These are phyloP conservation scores for Phaedon cochleariae DNA, from an alignment of 2,888 invertebrate species.

Conservation along the genomic window DNA sequence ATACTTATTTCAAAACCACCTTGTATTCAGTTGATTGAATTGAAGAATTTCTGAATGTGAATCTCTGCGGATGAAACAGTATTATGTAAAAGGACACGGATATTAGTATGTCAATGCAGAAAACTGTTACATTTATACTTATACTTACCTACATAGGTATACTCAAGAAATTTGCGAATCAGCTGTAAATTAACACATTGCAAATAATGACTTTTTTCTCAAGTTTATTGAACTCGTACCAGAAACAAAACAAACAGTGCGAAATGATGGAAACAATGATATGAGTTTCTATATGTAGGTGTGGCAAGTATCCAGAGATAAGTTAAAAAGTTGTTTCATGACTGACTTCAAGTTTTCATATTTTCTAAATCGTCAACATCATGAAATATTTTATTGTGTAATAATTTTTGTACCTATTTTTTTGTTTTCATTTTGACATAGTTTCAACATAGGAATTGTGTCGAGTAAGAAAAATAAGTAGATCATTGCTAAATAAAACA, in stretches of 20 bases:
- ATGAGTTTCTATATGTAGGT: not conserved
- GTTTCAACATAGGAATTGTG: not conserved
- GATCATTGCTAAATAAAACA: conserved; percentile 2
- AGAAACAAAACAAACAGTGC: conserved; percentile 17
- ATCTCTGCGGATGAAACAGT: not conserved
- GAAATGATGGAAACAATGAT: conserved; percentile 3
- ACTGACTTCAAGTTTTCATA: too few relatives aligned
- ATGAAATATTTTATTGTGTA: not conserved
- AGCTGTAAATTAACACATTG: conserved; percentile 17
- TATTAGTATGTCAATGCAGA: conserved; percentile 15
- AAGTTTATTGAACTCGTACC: conserved; percentile 18
- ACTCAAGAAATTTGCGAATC: not conserved
- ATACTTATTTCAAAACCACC: too few relatives aligned
- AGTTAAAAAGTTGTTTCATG: too few relatives aligned
- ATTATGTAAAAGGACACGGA: not conserved
- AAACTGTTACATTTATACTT: conserved; percentile 6
- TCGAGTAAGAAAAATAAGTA: conserved; percentile 11
- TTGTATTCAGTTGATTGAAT: too few relatives aligned
- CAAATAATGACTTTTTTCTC: conserved; percentile 11
- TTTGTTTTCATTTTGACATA: not conserved
- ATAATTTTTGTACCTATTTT: not conserved
- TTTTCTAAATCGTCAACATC: too few relatives aligned
- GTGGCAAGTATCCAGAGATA: too few relatives aligned
- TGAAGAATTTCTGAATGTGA: not conserved
- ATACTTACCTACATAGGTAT: not conserved